Conservation (phyloP, 1,140 invertebrate species). For the Drosophila trapezifrons region DNA sequence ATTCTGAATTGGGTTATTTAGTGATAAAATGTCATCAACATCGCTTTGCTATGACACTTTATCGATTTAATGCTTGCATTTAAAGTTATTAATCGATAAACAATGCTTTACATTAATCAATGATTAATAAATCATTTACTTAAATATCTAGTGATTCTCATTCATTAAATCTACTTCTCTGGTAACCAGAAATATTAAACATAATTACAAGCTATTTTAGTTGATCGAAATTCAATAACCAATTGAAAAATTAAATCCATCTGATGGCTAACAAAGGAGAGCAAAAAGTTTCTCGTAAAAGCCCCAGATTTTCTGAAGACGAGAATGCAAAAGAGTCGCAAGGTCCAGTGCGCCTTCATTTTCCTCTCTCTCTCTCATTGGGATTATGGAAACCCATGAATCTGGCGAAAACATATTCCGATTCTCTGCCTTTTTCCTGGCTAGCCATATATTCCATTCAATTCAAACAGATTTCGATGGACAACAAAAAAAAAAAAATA, state of each 20-base stretch:
- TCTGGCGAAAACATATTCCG: slow-evolving; percentile 41
- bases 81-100: not conserved
- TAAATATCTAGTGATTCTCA: no score
- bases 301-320: slow-evolving; percentile 19
- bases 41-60: no score
- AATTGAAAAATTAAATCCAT: slow-evolving; percentile 3
- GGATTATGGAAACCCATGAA: slow-evolving; percentile 30
- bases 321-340: slow-evolving; percentile 28
- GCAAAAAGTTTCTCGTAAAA: slow-evolving; percentile 6
- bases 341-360: slow-evolving; percentile 27
- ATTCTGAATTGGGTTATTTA: no score
- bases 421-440: slow-evolving; percentile 9
- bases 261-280: slow-evolving; percentile 1
- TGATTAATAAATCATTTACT: no score
- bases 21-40: no score
- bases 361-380: not conserved
- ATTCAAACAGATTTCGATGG: slow-evolving; percentile 49
- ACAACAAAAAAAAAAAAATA: slow-evolving; percentile 29
- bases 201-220: not conserved
- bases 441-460: slow-evolving; percentile 37
- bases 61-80: no score
- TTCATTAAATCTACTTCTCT: no score
- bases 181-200: not conserved
- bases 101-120: no score
- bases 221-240: not conserved